These are phyloP conservation scores for Apostichopus japonicus DNA, from an alignment of 35 echinoderm and acorn worm genomes.

Conservation along the genomic window DNA sequence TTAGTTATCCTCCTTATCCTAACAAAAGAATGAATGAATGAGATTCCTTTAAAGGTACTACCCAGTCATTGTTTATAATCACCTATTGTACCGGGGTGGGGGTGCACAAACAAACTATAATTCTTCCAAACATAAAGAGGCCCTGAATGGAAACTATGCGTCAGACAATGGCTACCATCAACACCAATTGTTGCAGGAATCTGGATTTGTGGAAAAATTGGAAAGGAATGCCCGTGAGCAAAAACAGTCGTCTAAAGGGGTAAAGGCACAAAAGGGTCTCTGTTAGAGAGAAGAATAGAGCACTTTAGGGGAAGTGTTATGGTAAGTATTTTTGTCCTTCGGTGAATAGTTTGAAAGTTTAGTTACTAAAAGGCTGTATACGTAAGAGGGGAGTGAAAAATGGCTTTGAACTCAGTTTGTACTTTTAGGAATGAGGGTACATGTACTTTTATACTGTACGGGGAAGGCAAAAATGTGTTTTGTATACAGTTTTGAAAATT, in stretches of 20 bases:
- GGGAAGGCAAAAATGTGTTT: neutral
- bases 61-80: slow-evolving; percentile 19
- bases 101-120: slow-evolving; percentile 1
- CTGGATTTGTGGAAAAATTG: neutral
- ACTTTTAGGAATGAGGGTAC: slow-evolving; percentile 8
- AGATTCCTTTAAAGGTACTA: neutral
- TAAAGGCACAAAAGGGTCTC: neutral
- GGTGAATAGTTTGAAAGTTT: slow-evolving; percentile 2
- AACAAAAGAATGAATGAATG: neutral
- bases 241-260: slow-evolving; percentile 13
- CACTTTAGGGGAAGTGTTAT: slow-evolving; percentile 21
- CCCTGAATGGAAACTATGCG: slow-evolving; percentile 18
- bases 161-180: neutral
- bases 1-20: slow-evolving; percentile 1
- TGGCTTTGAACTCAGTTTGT: slow-evolving; percentile 19
- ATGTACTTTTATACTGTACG: slow-evolving; percentile 4
- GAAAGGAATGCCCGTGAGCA: slow-evolving; percentile 10
- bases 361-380: neutral
- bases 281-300: neutral
- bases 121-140: neutral
- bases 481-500: neutral
- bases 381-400: neutral
- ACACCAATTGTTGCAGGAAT: neutral
- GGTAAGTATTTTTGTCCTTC: slow-evolving; percentile 25
- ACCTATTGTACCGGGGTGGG: slow-evolving; percentile 2